phyloP scores from a whole-genome alignment of 2,888 invertebrate species.

The Ormyrus pomaceus region DNA sequence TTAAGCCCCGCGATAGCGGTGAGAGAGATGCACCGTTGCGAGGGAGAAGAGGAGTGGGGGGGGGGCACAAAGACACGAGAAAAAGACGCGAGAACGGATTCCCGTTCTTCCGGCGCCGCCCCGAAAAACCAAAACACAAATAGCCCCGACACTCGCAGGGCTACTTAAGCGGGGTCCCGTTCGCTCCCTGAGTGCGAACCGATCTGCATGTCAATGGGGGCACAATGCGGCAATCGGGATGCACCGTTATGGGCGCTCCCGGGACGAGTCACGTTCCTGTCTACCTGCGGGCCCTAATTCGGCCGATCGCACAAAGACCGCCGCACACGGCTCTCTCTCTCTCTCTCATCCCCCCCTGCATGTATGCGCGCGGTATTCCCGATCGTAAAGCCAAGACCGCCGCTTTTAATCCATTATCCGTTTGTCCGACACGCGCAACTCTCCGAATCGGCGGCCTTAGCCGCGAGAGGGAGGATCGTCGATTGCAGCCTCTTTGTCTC shows the following conservation, averaged over 20 bases:
- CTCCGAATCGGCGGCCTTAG: too few relatives aligned
- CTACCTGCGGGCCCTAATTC: slow-evolving; percentile 17
- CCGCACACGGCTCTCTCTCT: slow-evolving; percentile 13
- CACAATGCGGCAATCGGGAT: slow-evolving; percentile 70
- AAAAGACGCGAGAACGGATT: slow-evolving; percentile 60
- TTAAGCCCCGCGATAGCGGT: not conserved
- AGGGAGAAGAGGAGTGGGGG: slow-evolving; percentile 49
- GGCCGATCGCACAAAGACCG: not conserved
- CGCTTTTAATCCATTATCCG: slow-evolving; percentile 24
- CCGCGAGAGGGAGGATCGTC: too few relatives aligned
- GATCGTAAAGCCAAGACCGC: slow-evolving; percentile 4
- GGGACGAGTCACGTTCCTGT: slow-evolving; percentile 65
- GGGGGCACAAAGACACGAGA: slow-evolving; percentile 42
- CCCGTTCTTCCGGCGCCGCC: slow-evolving; percentile 68
- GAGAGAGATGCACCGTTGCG: slow-evolving; percentile 46
- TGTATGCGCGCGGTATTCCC: not conserved
- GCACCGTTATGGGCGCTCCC: slow-evolving; percentile 68
- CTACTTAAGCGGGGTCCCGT: slow-evolving; percentile 63
- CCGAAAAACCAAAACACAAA: slow-evolving; percentile 75
- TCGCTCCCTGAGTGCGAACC: slow-evolving; percentile 65
- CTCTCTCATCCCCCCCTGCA: not conserved
- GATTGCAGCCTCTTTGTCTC: too few relatives aligned
- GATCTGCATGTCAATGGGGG: slow-evolving; percentile 72
- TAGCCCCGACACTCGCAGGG: slow-evolving; percentile 66
- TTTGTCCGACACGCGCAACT: slow-evolving; percentile 30